phyloP scores from a whole-genome alignment of 2,113 vertebrate genomes.

The Atlantisia rogersi region DNA sequence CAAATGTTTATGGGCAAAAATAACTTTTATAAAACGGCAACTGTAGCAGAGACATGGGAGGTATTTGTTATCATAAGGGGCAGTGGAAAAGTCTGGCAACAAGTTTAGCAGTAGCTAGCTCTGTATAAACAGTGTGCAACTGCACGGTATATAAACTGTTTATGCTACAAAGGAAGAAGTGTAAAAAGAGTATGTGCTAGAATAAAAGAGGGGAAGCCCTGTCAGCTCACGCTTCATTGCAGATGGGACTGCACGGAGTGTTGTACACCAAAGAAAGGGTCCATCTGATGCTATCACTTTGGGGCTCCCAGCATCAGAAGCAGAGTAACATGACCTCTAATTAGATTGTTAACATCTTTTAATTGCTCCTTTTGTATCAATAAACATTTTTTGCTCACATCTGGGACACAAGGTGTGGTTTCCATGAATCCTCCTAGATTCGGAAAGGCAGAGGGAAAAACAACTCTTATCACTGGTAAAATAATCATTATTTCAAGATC shows the following conservation, averaged over 20 bases:
- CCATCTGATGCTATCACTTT: accelerated
- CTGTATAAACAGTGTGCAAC: background rate
- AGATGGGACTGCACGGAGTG: background rate
- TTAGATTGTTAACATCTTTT: background rate
- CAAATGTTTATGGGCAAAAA: background rate
- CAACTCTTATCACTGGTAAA: background rate
- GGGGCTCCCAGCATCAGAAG: background rate
- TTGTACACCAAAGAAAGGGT: background rate
- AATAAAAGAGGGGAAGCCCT: background rate
- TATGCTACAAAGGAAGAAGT: background rate
- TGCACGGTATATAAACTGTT: background rate
- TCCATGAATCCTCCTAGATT: background rate
- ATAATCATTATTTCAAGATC: background rate
- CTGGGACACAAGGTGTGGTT: background rate
- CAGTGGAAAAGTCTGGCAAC: background rate
- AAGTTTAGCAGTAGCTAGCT: background rate
- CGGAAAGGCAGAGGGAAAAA: background rate
- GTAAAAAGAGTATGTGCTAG: background rate
- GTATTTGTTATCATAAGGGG: background rate
- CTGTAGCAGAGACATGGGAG: background rate
- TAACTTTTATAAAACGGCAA: background rate
- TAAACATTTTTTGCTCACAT: background rate
- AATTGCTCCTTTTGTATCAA: background rate
- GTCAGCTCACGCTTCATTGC: background rate
- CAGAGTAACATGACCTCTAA: accelerated